These are phyloP conservation scores for Gallinago media DNA, from an alignment of 2,113 vertebrate species.

Conservation along the genomic window DNA sequence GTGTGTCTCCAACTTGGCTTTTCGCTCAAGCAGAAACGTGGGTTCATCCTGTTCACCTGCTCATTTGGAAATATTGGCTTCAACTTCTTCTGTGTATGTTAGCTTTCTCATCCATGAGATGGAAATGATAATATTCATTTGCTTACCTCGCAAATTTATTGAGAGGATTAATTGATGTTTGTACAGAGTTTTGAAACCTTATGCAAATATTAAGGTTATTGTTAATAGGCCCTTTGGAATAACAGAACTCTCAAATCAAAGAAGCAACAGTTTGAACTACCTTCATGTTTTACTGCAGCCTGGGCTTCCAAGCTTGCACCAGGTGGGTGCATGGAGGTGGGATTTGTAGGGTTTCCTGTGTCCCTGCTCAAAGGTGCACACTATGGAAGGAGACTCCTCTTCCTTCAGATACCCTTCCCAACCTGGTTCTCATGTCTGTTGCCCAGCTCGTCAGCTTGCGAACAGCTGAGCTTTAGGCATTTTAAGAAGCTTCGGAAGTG, in stretches of 20 bases:
- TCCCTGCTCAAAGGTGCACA: not conserved
- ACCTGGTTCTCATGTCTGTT: not conserved
- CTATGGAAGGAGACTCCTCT: not conserved
- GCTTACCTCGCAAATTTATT: not conserved
- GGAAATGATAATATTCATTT: not conserved
- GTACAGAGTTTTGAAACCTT: not conserved
- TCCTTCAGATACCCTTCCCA: not conserved
- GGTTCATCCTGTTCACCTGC: not conserved
- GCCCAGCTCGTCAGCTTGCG: not conserved
- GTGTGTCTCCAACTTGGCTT: not conserved
- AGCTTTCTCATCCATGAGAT: not conserved
- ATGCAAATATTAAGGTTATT: slow-evolving; percentile 19
- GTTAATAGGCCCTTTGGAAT: not conserved
- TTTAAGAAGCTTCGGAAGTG: not conserved
- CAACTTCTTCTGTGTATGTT: not conserved
- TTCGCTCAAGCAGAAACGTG: not conserved
- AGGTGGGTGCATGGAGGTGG: not conserved
- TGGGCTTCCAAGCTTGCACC: not conserved
- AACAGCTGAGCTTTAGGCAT: not conserved
- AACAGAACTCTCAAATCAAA: not conserved
- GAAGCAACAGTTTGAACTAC: not conserved
- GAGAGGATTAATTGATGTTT: slow-evolving; percentile 34
- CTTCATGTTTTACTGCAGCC: not conserved
- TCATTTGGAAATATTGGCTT: not conserved
- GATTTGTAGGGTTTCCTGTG: not conserved